Conservation (phyloP, 2,888 invertebrate species). For the Arctia plantaginis region DNA sequence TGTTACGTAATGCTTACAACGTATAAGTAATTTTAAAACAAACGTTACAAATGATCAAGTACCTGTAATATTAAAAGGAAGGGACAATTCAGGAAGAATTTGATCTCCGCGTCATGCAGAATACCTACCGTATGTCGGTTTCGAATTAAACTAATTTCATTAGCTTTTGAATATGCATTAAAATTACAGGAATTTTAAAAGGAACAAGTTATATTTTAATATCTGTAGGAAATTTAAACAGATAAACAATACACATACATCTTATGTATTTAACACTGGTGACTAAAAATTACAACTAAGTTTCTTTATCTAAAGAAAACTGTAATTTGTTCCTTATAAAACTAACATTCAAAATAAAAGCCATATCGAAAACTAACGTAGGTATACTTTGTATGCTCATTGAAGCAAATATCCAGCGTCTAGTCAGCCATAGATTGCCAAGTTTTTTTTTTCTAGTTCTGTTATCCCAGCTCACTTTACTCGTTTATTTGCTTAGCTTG, state of each 20-base stretch:
- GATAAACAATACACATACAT: too few species aligned
- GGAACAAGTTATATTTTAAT: neutral
- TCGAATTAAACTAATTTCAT: neutral
- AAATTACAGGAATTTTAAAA: too few species aligned
- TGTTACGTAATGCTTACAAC: neutral
- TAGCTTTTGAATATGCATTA: neutral
- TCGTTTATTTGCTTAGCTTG: conserved; percentile 46
- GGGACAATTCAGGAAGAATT: neutral
- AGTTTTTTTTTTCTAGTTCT: conserved; percentile 24
- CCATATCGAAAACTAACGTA: neutral
- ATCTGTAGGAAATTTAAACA: too few species aligned
- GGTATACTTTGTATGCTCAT: neutral
- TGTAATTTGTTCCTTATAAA: neutral
- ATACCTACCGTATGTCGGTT: neutral
- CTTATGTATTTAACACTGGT: too few species aligned
- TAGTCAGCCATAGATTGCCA: conserved; percentile 30
- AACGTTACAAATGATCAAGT: neutral
- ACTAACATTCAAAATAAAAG: neutral
- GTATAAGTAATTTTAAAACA: neutral
- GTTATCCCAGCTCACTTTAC: conserved; percentile 47
- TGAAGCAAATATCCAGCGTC: conserved; percentile 12
- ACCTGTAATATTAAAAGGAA: neutral
- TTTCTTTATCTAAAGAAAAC: neutral
- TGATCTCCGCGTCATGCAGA: neutral
- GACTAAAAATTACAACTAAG: too few species aligned